Percentiles rank a stretch among this genome's conserved stretches.
Evolutionary conservation across 1,140 invertebrate genomes (phyloP).

Genomic region (Drosophila azteca): DNA sequence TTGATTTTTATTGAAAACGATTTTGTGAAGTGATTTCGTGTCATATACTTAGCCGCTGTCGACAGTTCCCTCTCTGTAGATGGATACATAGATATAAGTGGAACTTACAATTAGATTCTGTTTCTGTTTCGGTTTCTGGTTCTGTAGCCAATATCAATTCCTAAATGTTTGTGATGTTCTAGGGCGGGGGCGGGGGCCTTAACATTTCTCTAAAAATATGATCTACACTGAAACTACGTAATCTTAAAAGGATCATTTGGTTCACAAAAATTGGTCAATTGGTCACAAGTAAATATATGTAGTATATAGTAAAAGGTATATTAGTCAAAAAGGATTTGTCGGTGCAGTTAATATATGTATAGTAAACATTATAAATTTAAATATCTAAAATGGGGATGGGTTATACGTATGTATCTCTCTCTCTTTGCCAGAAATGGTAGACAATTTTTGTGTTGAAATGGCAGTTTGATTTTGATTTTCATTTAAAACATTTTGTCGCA

Average conservation of each 20-base stretch:
- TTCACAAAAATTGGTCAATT: constrained; percentile 48
- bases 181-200: background rate
- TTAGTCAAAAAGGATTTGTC: too few relatives aligned
- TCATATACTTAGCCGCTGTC: constrained; percentile 15
- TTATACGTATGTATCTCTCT: constrained; percentile 26
- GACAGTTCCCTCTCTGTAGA: constrained; percentile 19
- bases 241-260: constrained; percentile 17
- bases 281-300: constrained; percentile 21
- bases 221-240: constrained; percentile 20
- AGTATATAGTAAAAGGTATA: background rate
- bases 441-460: constrained; percentile 33
- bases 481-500: constrained; percentile 60
- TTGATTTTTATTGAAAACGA: constrained; percentile 72
- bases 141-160: constrained; percentile 41
- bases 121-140: constrained; percentile 14
- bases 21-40: constrained; percentile 54
- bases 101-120: constrained; percentile 57
- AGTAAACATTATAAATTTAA: constrained; percentile 28
- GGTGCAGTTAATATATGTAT: constrained; percentile 9
- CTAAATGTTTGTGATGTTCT: constrained; percentile 32
- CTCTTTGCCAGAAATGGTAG: too few relatives aligned
- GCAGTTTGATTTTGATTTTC: constrained; percentile 65
- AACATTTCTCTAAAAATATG: constrained; percentile 34
- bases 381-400: constrained; percentile 18
- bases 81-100: constrained; percentile 38